phyloP scores from a whole-genome alignment of 35 echinoderm and acorn worm species.

The Patiria miniata region DNA sequence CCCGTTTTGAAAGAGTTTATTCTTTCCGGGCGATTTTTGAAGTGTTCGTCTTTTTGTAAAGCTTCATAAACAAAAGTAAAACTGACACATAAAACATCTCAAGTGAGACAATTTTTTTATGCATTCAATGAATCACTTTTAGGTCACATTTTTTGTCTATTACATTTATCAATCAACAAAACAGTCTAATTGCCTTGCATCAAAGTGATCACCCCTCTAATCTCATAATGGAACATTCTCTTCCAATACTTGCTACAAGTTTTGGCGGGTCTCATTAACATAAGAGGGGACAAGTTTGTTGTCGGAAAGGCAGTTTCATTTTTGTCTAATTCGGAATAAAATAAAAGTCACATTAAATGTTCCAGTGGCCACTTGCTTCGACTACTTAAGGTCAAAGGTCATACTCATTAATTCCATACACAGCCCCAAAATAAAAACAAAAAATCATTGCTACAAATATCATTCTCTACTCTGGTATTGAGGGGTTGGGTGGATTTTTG shows the following conservation, averaged over 20 bases:
- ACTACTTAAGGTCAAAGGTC: background rate
- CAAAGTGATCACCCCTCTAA: background rate
- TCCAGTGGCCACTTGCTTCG: background rate
- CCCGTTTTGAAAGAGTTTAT: background rate
- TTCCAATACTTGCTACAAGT: background rate
- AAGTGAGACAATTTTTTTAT: background rate
- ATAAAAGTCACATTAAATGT: constrained; percentile 11
- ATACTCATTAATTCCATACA: background rate
- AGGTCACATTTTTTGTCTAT: background rate
- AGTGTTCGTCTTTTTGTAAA: background rate
- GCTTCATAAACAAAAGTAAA: background rate
- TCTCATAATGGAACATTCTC: background rate
- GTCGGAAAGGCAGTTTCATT: background rate
- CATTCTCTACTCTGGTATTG: background rate
- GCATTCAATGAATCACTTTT: background rate
- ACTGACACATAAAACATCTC: constrained; percentile 11
- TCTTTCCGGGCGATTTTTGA: background rate
- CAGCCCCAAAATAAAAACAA: background rate
- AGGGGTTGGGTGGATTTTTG: background rate
- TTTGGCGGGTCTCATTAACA: background rate
- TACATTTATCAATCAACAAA: constrained; percentile 24
- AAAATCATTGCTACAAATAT: background rate
- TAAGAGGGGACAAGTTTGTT: background rate
- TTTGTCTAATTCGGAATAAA: constrained; percentile 20
- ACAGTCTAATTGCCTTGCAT: constrained; percentile 10